A percentile compares a stretch with the other conserved stretches of the same genome.
Conservation (phyloP, 2,797 vertebrate genomes). For the Cossypha dichroa region DNA sequence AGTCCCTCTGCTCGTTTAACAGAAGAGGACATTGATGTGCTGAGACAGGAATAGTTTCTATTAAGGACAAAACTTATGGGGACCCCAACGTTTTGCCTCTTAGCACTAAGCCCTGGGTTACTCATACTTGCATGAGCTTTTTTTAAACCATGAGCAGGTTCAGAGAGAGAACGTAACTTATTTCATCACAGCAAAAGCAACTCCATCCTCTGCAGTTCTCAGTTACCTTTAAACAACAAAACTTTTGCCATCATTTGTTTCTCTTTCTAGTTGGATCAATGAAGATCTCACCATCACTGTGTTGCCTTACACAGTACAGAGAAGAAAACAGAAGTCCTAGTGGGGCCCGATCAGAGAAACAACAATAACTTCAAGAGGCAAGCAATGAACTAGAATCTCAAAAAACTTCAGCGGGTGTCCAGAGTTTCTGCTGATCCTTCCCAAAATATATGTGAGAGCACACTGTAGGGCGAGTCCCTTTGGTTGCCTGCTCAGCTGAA, state of each 20-base stretch:
- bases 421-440: not conserved
- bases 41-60: not conserved
- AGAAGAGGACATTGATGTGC: not conserved
- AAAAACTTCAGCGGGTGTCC: not conserved
- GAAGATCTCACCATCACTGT: not conserved
- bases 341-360: not conserved
- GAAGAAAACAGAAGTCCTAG: not conserved
- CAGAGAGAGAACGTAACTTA: not conserved
- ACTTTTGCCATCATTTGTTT: not conserved
- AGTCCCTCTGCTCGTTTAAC: not conserved
- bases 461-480: not conserved
- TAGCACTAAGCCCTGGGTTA: not conserved
- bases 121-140: not conserved
- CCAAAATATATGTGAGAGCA: accelerated
- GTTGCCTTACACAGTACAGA: not conserved
- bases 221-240: not conserved
- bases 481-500: not conserved
- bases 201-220: not conserved
- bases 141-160: not conserved
- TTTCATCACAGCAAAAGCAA: not conserved
- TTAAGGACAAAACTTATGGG: not conserved
- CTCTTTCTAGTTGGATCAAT: not conserved
- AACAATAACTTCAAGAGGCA: not conserved
- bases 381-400: not conserved
- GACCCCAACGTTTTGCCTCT: not conserved